Evolutionary conservation across 37 sponge, comb jelly and placozoan species (phyloP), one percentile per base, ranked within the genome.

Genomic region (Aplysina aerophoba): DNA sequence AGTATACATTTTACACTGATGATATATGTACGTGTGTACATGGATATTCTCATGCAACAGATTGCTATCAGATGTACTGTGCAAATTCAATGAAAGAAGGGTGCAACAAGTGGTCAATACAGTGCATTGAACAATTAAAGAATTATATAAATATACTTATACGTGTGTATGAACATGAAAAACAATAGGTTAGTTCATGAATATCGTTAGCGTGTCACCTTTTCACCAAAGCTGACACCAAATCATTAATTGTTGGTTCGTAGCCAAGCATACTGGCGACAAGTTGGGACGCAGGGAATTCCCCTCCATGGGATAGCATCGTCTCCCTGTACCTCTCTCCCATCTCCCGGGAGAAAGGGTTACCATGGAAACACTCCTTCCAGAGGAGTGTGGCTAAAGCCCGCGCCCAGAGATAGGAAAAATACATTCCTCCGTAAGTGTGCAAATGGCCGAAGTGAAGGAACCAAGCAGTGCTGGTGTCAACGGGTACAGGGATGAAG

Each of bases 351-450:
- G 87, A 93, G 62, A 98, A 93, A 1, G 96, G 99, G 82, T 98
- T 79, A 13, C 78, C 75, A 13, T 40, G 14, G 79, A 98, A 98
- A 44, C 89, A 88, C 11, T 87, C 66, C 27, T 84, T 83, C 94
- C 97, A 98, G 0, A 98, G 84, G 27, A 98, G 86, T 20, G 85
- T 85, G 21, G 96, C 94, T 1, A 94, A 86, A 63, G 99, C 95
- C 36, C 89, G 80, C 5, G 96, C 84, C 96, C 96, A 96, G 22
- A 91, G 81, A 64, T 98, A 98, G 17, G 97, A 96, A 64, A 96
- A 98, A 68, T 98, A 98, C 57, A 74, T 84, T 25, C 89, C 91
- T 24, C 93, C 99, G 69, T 98, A 98, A 80, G 61, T 60, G 65
- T 88, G 81, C 16, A 98, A 84, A 71, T 98, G 99, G 72, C 82